Conservation (phyloP, 1,140 invertebrate species). For the Trachymyrmex cornetzi region DNA sequence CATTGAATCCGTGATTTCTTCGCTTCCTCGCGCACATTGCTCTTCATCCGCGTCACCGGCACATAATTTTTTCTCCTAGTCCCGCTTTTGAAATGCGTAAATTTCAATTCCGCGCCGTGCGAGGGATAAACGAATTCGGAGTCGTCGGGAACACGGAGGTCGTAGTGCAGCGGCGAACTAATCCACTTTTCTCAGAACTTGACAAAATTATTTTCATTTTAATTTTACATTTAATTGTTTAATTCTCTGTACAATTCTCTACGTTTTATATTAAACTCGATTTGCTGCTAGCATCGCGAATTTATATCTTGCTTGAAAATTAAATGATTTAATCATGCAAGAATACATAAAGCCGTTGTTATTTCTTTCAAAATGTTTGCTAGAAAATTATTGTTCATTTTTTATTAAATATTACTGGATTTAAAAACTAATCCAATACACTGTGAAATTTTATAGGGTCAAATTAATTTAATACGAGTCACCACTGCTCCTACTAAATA, state of each 20-base stretch:
- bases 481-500: too few species aligned
- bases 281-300: background rate
- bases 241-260: background rate
- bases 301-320: background rate
- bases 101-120: background rate
- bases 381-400: background rate
- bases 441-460: too few species aligned
- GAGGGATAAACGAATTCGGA: background rate
- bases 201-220: conserved; percentile 5
- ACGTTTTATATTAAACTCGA: background rate
- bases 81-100: background rate
- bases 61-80: background rate
- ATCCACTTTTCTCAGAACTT: background rate
- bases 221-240: background rate
- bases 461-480: too few species aligned
- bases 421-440: background rate
- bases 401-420: background rate
- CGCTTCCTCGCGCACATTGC: conserved; percentile 14
- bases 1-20: conserved; percentile 59
- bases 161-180: background rate
- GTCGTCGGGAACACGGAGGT: background rate
- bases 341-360: background rate
- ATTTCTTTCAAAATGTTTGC: background rate
- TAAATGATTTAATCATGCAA: background rate
- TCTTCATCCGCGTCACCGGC: background rate